Conservation (phyloP, 35 echinoderm and acorn worm genomes). For the Apostichopus japonicus region DNA sequence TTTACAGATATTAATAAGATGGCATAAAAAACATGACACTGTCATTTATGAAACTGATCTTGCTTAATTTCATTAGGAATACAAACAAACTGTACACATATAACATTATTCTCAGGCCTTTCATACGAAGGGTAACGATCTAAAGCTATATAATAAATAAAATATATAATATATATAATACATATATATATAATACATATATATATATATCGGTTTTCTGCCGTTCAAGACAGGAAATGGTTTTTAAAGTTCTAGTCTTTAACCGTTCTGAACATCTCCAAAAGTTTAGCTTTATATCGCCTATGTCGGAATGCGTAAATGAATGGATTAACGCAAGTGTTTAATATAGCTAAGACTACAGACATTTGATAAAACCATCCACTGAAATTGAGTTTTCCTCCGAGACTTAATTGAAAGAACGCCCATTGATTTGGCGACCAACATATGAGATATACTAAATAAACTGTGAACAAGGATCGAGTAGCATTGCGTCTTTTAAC, state of each 20-base stretch:
- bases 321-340: slow-evolving; percentile 84
- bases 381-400: slow-evolving; percentile 67
- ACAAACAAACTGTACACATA: too few relatives aligned
- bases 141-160: background rate
- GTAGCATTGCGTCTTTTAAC: slow-evolving; percentile 71
- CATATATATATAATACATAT: background rate
- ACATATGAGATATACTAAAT: slow-evolving; percentile 78
- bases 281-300: slow-evolving; percentile 56
- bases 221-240: too few relatives aligned
- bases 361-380: slow-evolving; percentile 86
- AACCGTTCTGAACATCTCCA: background rate
- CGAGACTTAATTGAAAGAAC: slow-evolving; percentile 77
- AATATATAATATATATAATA: background rate
- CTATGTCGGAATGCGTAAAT: slow-evolving; percentile 82
- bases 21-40: too few relatives aligned
- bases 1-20: too few relatives aligned
- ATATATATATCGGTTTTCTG: too few relatives aligned
- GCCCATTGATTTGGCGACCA: slow-evolving; percentile 91
- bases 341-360: slow-evolving; percentile 75
- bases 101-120: too few relatives aligned
- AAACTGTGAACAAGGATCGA: slow-evolving; percentile 68
- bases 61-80: too few relatives aligned
- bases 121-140: too few relatives aligned
- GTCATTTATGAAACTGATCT: too few relatives aligned
- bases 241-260: background rate